A percentile compares a stretch with the other conserved stretches of the same genome.
Evolutionary conservation across 2,113 vertebrate species (phyloP).

Genomic region (Nerophis lumbriciformis): DNA sequence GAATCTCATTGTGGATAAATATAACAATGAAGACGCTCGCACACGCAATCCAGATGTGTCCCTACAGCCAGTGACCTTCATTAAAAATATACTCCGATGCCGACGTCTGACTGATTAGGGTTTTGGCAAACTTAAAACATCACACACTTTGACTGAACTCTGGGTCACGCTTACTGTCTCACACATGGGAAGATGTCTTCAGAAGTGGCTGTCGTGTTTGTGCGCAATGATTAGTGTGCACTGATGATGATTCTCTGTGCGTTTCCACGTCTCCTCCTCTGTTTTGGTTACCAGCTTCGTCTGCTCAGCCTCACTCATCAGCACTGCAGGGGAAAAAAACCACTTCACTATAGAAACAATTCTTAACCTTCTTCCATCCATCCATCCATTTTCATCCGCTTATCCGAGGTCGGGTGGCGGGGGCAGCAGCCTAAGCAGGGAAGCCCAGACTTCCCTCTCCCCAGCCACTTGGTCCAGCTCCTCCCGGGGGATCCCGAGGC

Average conservation of each 20-base stretch:
- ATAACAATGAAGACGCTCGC: slow-evolving; percentile 38
- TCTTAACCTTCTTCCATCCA: not conserved
- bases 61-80: not conserved
- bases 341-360: not conserved
- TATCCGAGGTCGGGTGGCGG: too few species aligned
- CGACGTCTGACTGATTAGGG: too few species aligned
- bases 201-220: slow-evolving; percentile 49
- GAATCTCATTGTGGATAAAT: slow-evolving; percentile 56
- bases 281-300: slow-evolving; percentile 57
- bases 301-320: slow-evolving; percentile 49
- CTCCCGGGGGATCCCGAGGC: too few species aligned
- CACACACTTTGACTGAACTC: slow-evolving; percentile 16
- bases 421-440: too few species aligned
- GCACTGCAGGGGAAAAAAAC: slow-evolving; percentile 26
- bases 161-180: slow-evolving; percentile 15
- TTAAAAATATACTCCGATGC: not conserved
- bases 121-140: slow-evolving; percentile 15
- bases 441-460: too few species aligned
- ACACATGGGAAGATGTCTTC: slow-evolving; percentile 20
- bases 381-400: too few species aligned
- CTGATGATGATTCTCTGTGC: slow-evolving; percentile 15
- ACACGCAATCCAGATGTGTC: slow-evolving; percentile 7
- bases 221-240: slow-evolving; percentile 34
- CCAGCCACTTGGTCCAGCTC: too few species aligned
- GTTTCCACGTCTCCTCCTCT: slow-evolving; percentile 48